Percentiles rank a stretch among this genome's conserved stretches.
Conservation (phyloP, 2,888 invertebrate genomes). For the Nipponacmea schrenckii region DNA sequence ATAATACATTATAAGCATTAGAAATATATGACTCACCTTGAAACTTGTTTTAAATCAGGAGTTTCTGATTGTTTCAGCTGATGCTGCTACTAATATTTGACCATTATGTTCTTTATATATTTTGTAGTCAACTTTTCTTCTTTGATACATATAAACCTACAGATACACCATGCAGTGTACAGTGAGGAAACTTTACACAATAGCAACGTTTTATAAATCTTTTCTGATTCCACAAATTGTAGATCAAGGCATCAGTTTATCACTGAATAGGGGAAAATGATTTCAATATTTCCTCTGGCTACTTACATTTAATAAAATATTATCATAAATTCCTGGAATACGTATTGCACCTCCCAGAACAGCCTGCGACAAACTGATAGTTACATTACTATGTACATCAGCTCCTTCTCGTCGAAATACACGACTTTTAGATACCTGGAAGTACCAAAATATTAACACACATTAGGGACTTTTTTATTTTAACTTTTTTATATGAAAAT, state of each 20-base stretch:
- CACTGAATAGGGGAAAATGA: too few species aligned
- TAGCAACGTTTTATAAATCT: too few species aligned
- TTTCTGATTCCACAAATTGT: background rate
- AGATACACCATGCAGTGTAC: too few species aligned
- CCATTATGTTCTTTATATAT: too few species aligned
- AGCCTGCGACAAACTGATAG: conserved; percentile 90
- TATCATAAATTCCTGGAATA: conserved; percentile 94
- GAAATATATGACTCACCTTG: background rate
- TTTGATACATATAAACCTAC: too few species aligned
- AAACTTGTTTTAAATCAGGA: background rate
- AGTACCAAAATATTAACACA: conserved; percentile 3
- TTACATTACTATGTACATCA: conserved; percentile 94
- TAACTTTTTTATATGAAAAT: too few species aligned
- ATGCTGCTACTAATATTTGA: too few species aligned
- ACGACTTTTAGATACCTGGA: conserved; percentile 76
- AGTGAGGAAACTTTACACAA: too few species aligned
- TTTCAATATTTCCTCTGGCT: too few species aligned
- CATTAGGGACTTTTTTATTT: too few species aligned
- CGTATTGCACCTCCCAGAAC: conserved; percentile 91
- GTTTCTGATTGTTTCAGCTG: too few species aligned
- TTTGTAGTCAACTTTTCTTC: too few species aligned
- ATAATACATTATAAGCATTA: background rate
- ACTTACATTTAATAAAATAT: conserved; percentile 85
- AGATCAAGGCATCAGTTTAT: background rate
- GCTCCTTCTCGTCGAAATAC: conserved; percentile 93